Base-by-base conservation (phyloP, 2,888 invertebrate species). In the Dexiosoma caninum region DNA sequence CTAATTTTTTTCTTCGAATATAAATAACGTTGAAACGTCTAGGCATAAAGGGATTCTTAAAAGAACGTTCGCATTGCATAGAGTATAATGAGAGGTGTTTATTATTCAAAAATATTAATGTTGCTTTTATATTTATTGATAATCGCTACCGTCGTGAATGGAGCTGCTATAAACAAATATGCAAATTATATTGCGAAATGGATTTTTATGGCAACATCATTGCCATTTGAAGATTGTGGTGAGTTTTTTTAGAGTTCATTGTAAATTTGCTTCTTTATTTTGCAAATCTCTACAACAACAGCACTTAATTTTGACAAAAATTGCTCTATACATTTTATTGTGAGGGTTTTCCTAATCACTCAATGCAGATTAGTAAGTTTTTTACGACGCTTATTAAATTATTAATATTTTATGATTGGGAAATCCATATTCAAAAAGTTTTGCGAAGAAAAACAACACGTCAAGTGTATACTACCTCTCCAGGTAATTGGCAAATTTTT, bases 171-270 rank as follows among this genome's bases (percentile, higher is more conserved):
- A 10, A 40, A 12, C 21, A 49, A 72, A 74, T 64, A 69, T 69
- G 78, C 49, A 19, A 46, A 51, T 21, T 19, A 14, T 32, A 9
- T 69, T 14, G 42, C 77, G 10, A 79, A 37, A 44, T 53, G 80
- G 60, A 42, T 84, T 3, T 51, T 86, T 59, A 74, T 79, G 37
- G 14, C 83, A 12, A 84, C 82, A 40, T 85, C 86, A 7, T 57
- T 88, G 30, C 85, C 88, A 0, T 88, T 88, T 44, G 87, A 88
- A 83, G 88, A 88, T 77, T 88, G 88, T 72, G 88, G 88, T 88
- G 66, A 87, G 88, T 85, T 14, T 16, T 1, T 10, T 12, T 35
- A 1, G 12, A 10, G 2, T 35, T n/a, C n/a, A n/a, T n/a, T n/a
- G 27, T 27, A 27, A 27, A 27, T 5, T 27, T 5, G 6, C 4